These are phyloP conservation scores for human DNA, from an alignment of 2,113 vertebrate species.

Conservation along the genomic window GRCh38 chr6:166375001-166375500, in stretches of 20 bases:
- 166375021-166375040: not conserved
- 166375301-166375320: not conserved
- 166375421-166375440: not conserved
- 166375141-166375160: not conserved
- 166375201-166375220: not conserved
- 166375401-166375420: not conserved
- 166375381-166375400: not conserved
- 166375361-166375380: not conserved
- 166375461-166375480: not conserved
- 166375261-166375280: not conserved
- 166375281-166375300: not conserved
- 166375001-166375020: not conserved
- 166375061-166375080: not conserved
- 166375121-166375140: not conserved
- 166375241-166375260: not conserved
- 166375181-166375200: not conserved
- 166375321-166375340: not conserved
- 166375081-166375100: not conserved
- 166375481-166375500: not conserved
- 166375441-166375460: not conserved
- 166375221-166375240: not conserved
- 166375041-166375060: not conserved
- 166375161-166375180: too few species aligned
- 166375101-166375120: not conserved
- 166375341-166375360: not conserved